These are phyloP conservation scores for Dolichopus griseipennis DNA, from an alignment of 2,888 invertebrate genomes.

Conservation along the genomic window DNA sequence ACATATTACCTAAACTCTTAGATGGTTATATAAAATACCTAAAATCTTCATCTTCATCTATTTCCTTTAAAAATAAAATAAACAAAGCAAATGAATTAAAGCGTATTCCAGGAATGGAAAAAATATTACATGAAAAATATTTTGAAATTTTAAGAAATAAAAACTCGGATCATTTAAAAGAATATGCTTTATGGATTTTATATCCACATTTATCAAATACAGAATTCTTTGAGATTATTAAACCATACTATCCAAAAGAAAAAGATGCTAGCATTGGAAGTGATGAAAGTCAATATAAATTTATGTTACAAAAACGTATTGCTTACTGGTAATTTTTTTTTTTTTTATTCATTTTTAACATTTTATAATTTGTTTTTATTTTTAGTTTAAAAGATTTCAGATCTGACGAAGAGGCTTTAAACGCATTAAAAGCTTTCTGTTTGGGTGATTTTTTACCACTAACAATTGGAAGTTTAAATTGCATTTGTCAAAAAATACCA, in stretches of 20 bases:
- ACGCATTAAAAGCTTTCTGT: not conserved
- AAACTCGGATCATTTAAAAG: not conserved
- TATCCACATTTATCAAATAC: not conserved
- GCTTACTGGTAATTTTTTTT: not conserved
- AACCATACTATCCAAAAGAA: not conserved
- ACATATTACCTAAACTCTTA: not conserved
- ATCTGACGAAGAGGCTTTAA: not conserved
- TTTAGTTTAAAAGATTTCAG: not conserved
- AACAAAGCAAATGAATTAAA: not conserved
- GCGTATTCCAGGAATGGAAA: not conserved
- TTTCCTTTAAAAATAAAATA: no score
- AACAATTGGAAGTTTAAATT: not conserved
- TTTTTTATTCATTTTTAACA: not conserved
- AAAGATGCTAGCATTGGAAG: not conserved
- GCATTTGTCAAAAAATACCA: constrained; percentile 3
- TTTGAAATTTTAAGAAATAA: not conserved
- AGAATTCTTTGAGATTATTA: not conserved
- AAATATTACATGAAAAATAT: not conserved
- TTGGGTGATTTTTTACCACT: not conserved
- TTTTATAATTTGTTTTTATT: not conserved
- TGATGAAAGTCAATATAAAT: not conserved
- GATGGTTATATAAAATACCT: not conserved
- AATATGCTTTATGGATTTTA: not conserved
- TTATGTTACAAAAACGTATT: not conserved
- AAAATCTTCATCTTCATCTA: not conserved